Evolutionary conservation across 1,140 invertebrate genomes (phyloP), one percentile per base, ranked within the genome.

Genomic region (Paramacrobiotus metropolitanus): DNA sequence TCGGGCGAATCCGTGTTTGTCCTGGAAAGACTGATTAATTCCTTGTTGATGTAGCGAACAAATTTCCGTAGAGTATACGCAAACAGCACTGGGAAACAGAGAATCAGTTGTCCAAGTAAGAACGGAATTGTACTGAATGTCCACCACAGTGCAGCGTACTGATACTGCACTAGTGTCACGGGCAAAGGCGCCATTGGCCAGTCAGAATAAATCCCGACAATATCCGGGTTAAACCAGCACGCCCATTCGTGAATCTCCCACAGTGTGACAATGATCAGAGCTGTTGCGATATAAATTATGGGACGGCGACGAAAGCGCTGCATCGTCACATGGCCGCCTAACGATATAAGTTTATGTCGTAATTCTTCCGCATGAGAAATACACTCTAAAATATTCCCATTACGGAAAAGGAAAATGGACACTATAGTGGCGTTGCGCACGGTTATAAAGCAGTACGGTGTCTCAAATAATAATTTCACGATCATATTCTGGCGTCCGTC

Each of bases 31-130:
- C 9, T 15, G 48, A 24, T 24, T 4, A 55, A 24, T 55, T 55
- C 48, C 48, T 55, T 55, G 48, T 55, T 55, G 48, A 55, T 24
- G 15, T 20, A 24, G 15, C 48, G 48, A 24, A 55, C 15, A 24
- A 20, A 55, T 24, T 24, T 15, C 28, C 48, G 15, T 55, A 55
- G 48, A 4, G 28, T 24, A 24, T 55, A 55, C 15, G 48, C 48
- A 28, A 55, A 55, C 48, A 55, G 48, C 15, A 55, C 48, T 15
- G 48, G 48, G 28, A 55, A 15, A 55, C 48, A 55, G 15, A 55
- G 24, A 24, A 24, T 24, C 15, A 55, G 24, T 28, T 55, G 48
- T 28, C 15, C 15, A 15, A 55, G 24, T 9, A 55, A 9, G 24
- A 55, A 55, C 15, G 48, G 48, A 24, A 55, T 24, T 9, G 48